phyloP scores from a whole-genome alignment of 2,888 invertebrate genomes.

The Tromatobia lineatoria region DNA sequence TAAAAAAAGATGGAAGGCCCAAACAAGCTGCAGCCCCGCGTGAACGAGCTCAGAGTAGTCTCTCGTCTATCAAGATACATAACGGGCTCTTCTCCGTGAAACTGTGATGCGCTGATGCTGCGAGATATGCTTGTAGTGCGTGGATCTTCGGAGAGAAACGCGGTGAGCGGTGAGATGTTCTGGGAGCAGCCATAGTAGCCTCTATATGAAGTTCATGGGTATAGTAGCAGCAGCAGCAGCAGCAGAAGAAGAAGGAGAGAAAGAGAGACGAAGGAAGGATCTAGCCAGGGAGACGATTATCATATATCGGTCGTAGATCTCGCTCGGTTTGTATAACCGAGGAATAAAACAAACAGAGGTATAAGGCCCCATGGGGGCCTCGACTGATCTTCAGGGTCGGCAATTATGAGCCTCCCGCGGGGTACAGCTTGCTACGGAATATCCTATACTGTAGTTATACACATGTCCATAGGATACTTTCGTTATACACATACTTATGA shows the following conservation, averaged over 20 bases:
- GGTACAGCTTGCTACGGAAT: conserved; percentile 73
- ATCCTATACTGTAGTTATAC: conserved; percentile 43
- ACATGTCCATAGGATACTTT: conserved; percentile 16
- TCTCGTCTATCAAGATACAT: conserved; percentile 66
- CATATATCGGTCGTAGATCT: conserved; percentile 85
- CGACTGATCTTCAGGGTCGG: conserved; percentile 84
- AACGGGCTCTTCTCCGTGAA: conserved; percentile 40
- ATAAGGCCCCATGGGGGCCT: conserved; percentile 83
- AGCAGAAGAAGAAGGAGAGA: conserved; percentile 24
- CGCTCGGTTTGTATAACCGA: conserved; percentile 84
- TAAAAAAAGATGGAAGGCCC: background rate
- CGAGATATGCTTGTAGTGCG: conserved; percentile 39
- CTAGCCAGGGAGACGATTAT: conserved; percentile 79
- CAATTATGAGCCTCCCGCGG: conserved; percentile 85
- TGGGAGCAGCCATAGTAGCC: conserved; percentile 14
- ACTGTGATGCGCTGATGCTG: conserved; percentile 45
- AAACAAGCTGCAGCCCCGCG: conserved; percentile 17
- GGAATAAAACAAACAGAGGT: conserved; percentile 85
- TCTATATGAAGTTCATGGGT: conserved; percentile 22
- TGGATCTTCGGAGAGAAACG: conserved; percentile 19
- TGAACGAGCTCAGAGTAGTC: conserved; percentile 18
- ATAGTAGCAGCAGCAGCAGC: background rate
- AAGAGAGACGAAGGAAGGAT: conserved; percentile 56
- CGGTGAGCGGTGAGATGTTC: conserved; percentile 45
- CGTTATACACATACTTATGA: conserved; percentile 21